Base-by-base conservation (phyloP, 2,797 vertebrate species). In the Microcaecilia unicolor region DNA sequence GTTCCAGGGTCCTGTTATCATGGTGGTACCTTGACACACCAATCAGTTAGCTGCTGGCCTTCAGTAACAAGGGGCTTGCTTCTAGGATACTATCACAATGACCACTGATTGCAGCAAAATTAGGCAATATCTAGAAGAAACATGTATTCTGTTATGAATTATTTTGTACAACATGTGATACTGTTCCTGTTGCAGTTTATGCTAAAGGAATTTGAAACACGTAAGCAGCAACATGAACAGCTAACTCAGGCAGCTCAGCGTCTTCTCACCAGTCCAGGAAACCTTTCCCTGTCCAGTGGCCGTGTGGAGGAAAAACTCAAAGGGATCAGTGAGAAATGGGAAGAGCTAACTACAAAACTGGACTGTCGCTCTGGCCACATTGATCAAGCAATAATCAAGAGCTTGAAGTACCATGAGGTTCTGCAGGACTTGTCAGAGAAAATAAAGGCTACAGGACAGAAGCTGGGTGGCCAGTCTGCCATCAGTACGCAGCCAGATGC, bases 121-220 rank as follows among this genome's bases (percentile, higher is more conserved):
- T 11, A 2, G 5, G 32, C 29, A 37, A 34, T 51, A 34, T 20
- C 31, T 44, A 1, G 49, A 61, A 51, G 28, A 50, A 26, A n/a
- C n/a, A n/a, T n/a, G n/a, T n/a, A 58, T 37, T 61, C 64, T 69
- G 51, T 68, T 74, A 74, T 68, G 53, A 75, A 59, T 67, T 70
- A 66, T 36, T 18, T 62, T 57, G 18, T 50, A 31, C 61, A 71
- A 72, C 62, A 72, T 48, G 44, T 55, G 1, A 2, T 55, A 45
- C 71, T 62, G 10, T 74, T 79, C 73, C 54, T 69, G n/a, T 76
- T 71, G 10, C 63, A 99, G 96, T 97, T 99, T 68, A 98, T 99
- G 96, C 75, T 98, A 60, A 93, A 96, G 28, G 96, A 99, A 81
- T 99, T 99, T 48, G 93, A 99, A 74, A 85, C 88, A 4, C 82